Conservation (phyloP, 2,113 vertebrate species). For the Hassar affinis region DNA sequence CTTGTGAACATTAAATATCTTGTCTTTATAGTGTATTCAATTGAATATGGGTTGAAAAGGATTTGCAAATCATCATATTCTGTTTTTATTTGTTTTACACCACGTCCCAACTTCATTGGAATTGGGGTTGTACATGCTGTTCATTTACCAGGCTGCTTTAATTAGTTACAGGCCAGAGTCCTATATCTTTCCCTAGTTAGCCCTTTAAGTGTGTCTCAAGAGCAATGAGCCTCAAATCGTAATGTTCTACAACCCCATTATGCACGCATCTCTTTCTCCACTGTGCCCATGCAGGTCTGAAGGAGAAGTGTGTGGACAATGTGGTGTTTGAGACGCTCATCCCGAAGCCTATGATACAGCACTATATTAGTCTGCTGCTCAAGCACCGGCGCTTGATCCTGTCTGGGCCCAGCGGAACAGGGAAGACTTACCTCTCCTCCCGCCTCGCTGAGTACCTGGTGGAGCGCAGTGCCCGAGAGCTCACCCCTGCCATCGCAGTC, state of each 20-base stretch:
- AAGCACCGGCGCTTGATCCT: conserved; percentile 93
- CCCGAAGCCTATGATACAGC: conserved; percentile 98
- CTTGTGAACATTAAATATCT: too few species aligned
- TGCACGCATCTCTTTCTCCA: conserved; percentile 20
- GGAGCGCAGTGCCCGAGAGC: conserved; percentile 88
- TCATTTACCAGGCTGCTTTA: background rate
- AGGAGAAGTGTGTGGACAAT: conserved; percentile 95
- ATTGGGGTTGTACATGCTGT: too few species aligned
- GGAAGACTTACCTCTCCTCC: conserved; percentile 91
- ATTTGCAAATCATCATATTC: too few species aligned
- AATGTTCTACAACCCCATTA: background rate
- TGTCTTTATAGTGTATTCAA: too few species aligned
- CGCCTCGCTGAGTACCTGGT: conserved; percentile 93
- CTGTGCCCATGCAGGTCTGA: conserved; percentile 77
- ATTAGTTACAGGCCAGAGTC: background rate
- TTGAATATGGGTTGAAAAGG: too few species aligned
- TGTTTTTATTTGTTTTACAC: too few species aligned
- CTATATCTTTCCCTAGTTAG: background rate
- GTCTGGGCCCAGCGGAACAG: conserved; percentile 92
- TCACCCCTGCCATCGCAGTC: conserved; percentile 84
- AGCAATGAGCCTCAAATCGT: too few species aligned
- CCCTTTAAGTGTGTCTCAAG: background rate
- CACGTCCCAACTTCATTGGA: too few species aligned
- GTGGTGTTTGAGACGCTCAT: conserved; percentile 95
- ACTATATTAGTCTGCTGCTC: conserved; percentile 93